Base-by-base conservation (phyloP, 2,797 vertebrate species). In the Pseudomugil tenellus region DNA sequence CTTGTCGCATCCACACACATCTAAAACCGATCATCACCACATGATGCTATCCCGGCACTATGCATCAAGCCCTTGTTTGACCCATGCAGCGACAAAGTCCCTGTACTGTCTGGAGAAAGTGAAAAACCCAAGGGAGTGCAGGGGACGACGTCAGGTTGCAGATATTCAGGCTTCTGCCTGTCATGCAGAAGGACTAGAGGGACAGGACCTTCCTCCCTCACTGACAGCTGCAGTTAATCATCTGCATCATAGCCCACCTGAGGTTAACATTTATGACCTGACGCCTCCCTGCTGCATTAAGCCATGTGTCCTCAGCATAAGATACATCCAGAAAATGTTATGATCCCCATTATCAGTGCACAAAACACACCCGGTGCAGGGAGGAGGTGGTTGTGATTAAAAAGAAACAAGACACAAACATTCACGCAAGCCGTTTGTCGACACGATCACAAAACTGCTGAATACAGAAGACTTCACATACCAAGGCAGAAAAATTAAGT, bases 221-320 rank as follows among this genome's bases (percentile, higher is more conserved):
- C 61, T 81, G 87, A 88, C 87, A 89, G 84, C 75, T 76, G 80
- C 49, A 86, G 70, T 90, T 92, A 89, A 89, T 92, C 87, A 86
- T 86, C 76, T 54, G 29, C 19, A 72, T 84, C 82, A 57, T 58
- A 53, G 69, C 78, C 66, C 87, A 89, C 86, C 90, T 89, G 87
- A 89, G 81, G 80, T 78, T 67, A 67, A 58, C 32, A 61, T 83
- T 70, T 19, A 52, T 63, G 86, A 89, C 86, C 79, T 58, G 35
- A 1, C 46, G 41, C 34, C 26, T 58, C 82, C 79, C 71, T 39
- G 68, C 28, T 1, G 62, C 60, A 34, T 60, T 68, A 65, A 59
- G 28, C 63, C 2, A 70, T 11, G 29, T 71, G 74, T 63, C 75
- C 56, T 79, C 16, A 57, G 9, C 1, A 32, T 2, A 58, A n/a